Conservation (phyloP, 2,797 vertebrate species). For the Eulemur coronatus region DNA sequence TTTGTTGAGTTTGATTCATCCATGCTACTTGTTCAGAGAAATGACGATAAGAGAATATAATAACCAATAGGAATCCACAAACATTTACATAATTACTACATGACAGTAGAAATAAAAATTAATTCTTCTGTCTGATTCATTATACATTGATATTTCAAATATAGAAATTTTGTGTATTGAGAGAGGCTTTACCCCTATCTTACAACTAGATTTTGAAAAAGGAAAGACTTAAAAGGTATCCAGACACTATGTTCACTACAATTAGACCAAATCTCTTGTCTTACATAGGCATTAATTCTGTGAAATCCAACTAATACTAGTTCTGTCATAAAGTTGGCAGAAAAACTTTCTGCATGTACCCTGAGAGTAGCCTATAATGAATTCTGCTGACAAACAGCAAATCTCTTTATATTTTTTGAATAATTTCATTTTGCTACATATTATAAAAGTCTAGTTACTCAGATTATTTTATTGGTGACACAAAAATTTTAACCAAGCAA, state of each 20-base stretch:
- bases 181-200: background rate
- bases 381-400: background rate
- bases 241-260: background rate
- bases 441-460: background rate
- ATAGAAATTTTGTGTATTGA: background rate
- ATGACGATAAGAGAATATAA: background rate
- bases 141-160: background rate
- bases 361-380: background rate
- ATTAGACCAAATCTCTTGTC: background rate
- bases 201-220: background rate
- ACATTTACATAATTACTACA: background rate
- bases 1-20: background rate
- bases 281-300: background rate
- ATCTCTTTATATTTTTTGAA: background rate
- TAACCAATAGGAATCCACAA: background rate
- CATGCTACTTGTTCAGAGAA: background rate
- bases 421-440: background rate
- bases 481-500: background rate
- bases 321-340: background rate
- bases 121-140: background rate
- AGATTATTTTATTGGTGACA: background rate
- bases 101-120: background rate
- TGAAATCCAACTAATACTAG: background rate
- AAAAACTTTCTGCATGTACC: background rate
- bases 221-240: background rate